phyloP scores from a whole-genome alignment of 1,140 invertebrate genomes.

The Pseudomyrmex dendroicus region DNA sequence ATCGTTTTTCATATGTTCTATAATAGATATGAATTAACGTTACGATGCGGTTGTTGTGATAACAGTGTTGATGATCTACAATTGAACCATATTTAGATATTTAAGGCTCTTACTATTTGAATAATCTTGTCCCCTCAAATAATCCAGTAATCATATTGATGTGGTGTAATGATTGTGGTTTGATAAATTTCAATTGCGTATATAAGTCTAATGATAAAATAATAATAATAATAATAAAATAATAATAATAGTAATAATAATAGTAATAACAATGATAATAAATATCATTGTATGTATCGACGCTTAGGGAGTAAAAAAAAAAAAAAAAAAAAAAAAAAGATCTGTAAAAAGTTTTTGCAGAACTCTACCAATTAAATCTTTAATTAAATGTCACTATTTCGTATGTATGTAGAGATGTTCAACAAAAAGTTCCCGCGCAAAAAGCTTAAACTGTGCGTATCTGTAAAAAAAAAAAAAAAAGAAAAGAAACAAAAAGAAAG shows the following conservation, averaged over 20 bases:
- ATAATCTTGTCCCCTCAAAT: constrained; percentile 32
- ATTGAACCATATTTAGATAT: constrained; percentile 43
- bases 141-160: constrained; percentile 45
- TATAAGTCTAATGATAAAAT: neutral
- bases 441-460: neutral
- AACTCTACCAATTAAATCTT: constrained; percentile 20
- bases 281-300: neutral
- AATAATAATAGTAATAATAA: constrained; percentile 36
- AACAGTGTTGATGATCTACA: constrained; percentile 22
- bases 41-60: constrained; percentile 44
- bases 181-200: constrained; percentile 43
- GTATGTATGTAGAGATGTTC: constrained; percentile 37
- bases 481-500: too few relatives aligned
- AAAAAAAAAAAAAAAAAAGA: too few relatives aligned
- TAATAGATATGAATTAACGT: too few relatives aligned
- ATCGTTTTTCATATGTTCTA: constrained; percentile 21
- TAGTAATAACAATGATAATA: constrained; percentile 34
- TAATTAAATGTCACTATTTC: too few relatives aligned
- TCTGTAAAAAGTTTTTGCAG: neutral
- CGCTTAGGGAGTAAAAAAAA: neutral
- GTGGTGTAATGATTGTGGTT: constrained; percentile 52
- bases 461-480: neutral
- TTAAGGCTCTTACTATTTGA: constrained; percentile 71
- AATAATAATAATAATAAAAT: constrained; percentile 46
- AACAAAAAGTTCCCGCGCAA: constrained; percentile 4